Percentiles rank a stretch among this genome's conserved stretches.
These are phyloP conservation scores for Acyrthosiphon pisum DNA, from an alignment of 1,140 invertebrate genomes.

Conservation along the genomic window DNA sequence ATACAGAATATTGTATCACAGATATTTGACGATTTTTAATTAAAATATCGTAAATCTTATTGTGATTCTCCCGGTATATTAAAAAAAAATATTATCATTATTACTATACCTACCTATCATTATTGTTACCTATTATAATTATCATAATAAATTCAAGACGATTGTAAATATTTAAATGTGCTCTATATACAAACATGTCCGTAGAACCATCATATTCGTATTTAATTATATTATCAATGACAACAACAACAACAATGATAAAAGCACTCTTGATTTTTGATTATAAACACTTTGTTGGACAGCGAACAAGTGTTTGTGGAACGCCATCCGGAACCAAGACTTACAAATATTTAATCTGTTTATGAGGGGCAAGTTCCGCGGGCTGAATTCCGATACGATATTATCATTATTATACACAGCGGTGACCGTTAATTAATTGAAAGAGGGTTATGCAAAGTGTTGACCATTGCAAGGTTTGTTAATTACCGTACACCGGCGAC, in stretches of 20 bases:
- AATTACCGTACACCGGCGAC: background rate
- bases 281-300: background rate
- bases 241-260: background rate
- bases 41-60: background rate
- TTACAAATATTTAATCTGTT: constrained; percentile 3
- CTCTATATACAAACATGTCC: background rate
- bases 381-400: constrained; percentile 1
- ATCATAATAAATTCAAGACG: background rate
- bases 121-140: no score
- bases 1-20: background rate
- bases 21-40: background rate
- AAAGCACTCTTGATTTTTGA: background rate
- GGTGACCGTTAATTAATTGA: constrained; percentile 1
- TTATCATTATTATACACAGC: background rate
- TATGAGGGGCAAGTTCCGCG: background rate
- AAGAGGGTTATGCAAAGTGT: constrained; percentile 19
- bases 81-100: background rate
- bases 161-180: background rate
- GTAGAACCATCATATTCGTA: background rate
- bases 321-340: background rate
- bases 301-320: background rate
- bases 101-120: background rate
- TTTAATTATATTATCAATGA: background rate
- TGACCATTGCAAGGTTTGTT: constrained; percentile 29
- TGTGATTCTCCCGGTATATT: background rate